These are phyloP conservation scores for Brachionus sp. DNA, from an alignment of 1,140 invertebrate species.

Conservation along the genomic window DNA sequence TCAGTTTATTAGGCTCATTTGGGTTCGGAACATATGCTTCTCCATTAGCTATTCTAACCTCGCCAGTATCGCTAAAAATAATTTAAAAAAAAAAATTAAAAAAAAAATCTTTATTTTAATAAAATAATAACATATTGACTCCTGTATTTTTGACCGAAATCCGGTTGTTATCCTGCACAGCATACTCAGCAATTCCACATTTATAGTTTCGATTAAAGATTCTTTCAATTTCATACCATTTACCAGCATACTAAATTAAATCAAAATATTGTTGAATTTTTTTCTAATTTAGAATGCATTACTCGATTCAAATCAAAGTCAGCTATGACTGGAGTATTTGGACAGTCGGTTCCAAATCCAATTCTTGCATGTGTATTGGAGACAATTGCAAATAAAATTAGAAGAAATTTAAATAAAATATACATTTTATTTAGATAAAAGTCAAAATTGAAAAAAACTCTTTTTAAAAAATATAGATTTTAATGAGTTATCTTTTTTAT, in stretches of 20 bases:
- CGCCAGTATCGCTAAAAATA: background rate
- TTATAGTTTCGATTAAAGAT: background rate
- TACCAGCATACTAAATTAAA: constrained; percentile 8
- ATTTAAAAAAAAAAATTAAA: background rate
- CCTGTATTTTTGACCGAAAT: background rate
- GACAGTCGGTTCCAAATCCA: background rate
- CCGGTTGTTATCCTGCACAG: background rate
- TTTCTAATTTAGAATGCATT: background rate
- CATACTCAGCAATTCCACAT: background rate
- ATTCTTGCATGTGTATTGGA: background rate
- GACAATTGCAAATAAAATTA: background rate
- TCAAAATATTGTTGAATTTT: background rate
- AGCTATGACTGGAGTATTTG: background rate
- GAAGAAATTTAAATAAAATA: background rate
- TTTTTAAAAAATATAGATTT: too few species aligned
- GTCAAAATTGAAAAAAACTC: too few species aligned
- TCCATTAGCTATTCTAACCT: background rate
- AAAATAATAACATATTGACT: constrained; percentile 1
- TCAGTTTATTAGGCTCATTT: too few species aligned
- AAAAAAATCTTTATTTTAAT: background rate
- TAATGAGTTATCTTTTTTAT: too few species aligned
- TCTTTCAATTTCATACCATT: constrained; percentile 21
- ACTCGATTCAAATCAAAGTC: background rate
- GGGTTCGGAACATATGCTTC: background rate
- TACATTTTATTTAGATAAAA: too few species aligned